A percentile compares a stretch with the other conserved stretches of the same genome.
These are phyloP conservation scores for Desoria tigrina DNA, from an alignment of 2,888 invertebrate species.

Conservation along the genomic window DNA sequence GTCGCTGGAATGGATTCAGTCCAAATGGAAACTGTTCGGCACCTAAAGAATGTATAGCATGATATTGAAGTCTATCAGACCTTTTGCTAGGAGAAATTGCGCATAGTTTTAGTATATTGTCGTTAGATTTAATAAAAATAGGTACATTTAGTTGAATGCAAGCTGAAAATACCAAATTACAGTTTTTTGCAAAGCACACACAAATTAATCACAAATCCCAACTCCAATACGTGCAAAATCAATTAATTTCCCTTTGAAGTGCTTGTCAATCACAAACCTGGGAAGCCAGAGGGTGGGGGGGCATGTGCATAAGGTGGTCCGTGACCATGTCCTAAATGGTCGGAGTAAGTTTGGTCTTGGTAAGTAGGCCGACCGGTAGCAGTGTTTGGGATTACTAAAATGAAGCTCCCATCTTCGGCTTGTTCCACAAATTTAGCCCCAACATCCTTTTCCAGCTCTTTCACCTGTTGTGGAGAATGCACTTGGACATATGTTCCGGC, in stretches of 20 bases:
- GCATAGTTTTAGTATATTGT: too few relatives aligned
- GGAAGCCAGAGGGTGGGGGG: constrained; percentile 26
- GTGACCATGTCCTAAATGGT: constrained; percentile 34
- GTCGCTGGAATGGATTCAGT: constrained; percentile 20
- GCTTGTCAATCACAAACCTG: constrained; percentile 6
- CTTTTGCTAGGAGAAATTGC: too few relatives aligned
- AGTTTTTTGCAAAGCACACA: too few relatives aligned
- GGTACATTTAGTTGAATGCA: too few relatives aligned
- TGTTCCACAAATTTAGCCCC: constrained; percentile 51
- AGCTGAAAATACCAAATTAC: too few relatives aligned
- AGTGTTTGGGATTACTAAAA: constrained; percentile 46
- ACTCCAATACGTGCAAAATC: too few relatives aligned
- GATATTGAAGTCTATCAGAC: too few relatives aligned
- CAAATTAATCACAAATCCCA: too few relatives aligned
- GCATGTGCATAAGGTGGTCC: constrained; percentile 11
- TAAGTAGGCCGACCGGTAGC: constrained; percentile 11
- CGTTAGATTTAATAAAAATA: too few relatives aligned
- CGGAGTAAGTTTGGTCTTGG: constrained; percentile 35
- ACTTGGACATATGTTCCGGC: constrained; percentile 44
- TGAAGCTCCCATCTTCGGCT: constrained; percentile 51
- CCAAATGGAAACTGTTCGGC: constrained; percentile 35
- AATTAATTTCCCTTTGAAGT: too few relatives aligned
- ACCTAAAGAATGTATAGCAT: too few relatives aligned
- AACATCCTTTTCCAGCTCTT: constrained; percentile 44
- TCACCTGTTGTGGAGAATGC: constrained; percentile 43